Base-by-base conservation (phyloP, 1,140 invertebrate genomes). In the Hypsibius dujardini region DNA sequence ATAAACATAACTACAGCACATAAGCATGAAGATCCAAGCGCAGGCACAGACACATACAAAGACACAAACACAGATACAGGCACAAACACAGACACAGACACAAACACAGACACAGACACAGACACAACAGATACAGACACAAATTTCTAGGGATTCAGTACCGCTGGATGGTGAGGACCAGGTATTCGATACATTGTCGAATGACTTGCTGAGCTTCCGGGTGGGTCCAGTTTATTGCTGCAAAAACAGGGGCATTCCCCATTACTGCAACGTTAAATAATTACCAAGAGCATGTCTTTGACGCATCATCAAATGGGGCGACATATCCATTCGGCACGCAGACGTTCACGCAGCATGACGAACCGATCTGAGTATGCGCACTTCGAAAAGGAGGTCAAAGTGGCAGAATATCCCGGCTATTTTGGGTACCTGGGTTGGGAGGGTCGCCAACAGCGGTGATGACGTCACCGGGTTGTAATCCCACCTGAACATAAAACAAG, bases 191-290 rank as follows among this genome's bases (percentile, higher is more conserved):
- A 42, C 62, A 67, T 45, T 67, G 62, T 7, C 62, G 62, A 42
- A 67, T 67, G 42, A 67, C 62, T 45, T 67, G 62, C 45, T 67
- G 12, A 67, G 62, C 62, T 67, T 67, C 62, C 62, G 62, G 12
- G 62, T 67, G 62, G 12, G 62, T 67, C 62, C 62, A 67, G 62
- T 67, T 12, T 3, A 67, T 67, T 3, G 62, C 62, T 56, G 50
- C 50, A 56, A 56, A 28, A 28, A 28, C 28, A 28, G 28, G 28
- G 28, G 28, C 28, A 28, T 28, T 28, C 28, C 28, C 28, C 28
- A 28, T 28, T 28, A 28, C 28, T 28, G 28, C 28, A 28, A 28
- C 28, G 28, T 28, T 28, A 28, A 28, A 28, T 28, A 28, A 28
- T 28, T 28, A 28, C 28, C 28, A 28, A 28, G 28, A 28, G 28